Evolutionary conservation across 2,113 vertebrate species (phyloP), one percentile per base, ranked within the genome.

Genomic region (Poeciliopsis turrubarensis): DNA sequence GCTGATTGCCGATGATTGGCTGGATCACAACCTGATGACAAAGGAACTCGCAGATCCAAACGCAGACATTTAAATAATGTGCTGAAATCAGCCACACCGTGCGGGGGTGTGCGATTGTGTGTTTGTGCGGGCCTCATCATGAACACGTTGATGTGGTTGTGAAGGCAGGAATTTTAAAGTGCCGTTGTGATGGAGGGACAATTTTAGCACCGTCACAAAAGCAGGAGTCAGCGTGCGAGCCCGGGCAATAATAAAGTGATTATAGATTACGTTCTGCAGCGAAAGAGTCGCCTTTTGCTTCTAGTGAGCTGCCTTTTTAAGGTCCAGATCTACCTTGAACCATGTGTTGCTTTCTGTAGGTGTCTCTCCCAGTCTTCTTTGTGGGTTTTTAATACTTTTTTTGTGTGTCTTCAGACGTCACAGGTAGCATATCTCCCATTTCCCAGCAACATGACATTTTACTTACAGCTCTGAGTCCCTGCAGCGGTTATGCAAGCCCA

Each of bases 371-470:
- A 9, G 37, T 82, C 31, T 64, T 12, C 17, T 12, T 3, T 70
- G 72, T 81, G 25, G 65, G 5, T 81, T 72, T 64, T 44, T 10
- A 47, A 39, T 0, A 15, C 30, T 30, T 32, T 25, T 39, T 17
- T 72, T 14, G 10, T 30, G 32, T 34, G 4, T 22, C 63, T 63
- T 32, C 47, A 51, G 65, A 78, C 22, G 76, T 83, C 60, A 65
- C 19, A 71, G 26, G 87, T 70, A 68, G 68, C 69, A 62, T 81
- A 30, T 62, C 74, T 85, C 86, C 84, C 82, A 91, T 88, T 86
- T 88, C 75, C 63, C 14, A 0, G 51, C 54, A 39, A 91, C 91
- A 84, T 81, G 83, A 82, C 86, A 87, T 86, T 87, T 87, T 86
- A 88, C 90, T 91, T 85, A 84, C 81, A 75, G 75, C 66, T 73